Conservation (phyloP, 2,797 vertebrate species). For the Poeciliopsis paucimaculata region DNA sequence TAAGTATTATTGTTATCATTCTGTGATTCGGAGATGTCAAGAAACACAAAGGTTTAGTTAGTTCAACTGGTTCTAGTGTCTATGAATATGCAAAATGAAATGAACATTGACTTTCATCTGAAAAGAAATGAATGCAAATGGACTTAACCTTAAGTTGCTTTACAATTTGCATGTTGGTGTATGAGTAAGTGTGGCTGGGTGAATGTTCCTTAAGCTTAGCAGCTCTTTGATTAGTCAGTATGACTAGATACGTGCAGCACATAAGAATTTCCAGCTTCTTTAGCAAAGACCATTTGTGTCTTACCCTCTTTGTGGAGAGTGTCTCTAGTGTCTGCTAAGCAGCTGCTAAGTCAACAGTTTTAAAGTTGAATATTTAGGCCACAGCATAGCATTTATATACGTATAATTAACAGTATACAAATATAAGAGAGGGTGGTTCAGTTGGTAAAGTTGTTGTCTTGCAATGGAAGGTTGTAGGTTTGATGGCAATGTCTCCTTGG, state of each 20-base stretch:
- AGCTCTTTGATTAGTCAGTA: background rate
- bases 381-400: background rate
- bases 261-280: background rate
- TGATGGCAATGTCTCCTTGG: no score
- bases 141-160: background rate
- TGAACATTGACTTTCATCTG: background rate
- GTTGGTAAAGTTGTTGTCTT: no score
- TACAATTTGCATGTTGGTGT: background rate
- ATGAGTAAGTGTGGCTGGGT: background rate
- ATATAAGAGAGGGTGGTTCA: no score
- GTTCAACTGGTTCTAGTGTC: background rate
- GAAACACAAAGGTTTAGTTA: no score
- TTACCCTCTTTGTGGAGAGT: background rate
- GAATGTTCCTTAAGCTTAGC: background rate
- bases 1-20: background rate
- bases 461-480: no score
- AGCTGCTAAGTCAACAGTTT: background rate
- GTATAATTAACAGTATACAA: no score
- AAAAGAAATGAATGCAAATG: background rate
- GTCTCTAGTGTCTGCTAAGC: background rate
- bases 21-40: background rate
- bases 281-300: background rate
- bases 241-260: background rate
- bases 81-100: background rate
- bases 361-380: background rate